Percentiles rank a stretch among this genome's conserved stretches.
Conservation (phyloP, 2,797 vertebrate species). For the Adrianichthys oophorus region DNA sequence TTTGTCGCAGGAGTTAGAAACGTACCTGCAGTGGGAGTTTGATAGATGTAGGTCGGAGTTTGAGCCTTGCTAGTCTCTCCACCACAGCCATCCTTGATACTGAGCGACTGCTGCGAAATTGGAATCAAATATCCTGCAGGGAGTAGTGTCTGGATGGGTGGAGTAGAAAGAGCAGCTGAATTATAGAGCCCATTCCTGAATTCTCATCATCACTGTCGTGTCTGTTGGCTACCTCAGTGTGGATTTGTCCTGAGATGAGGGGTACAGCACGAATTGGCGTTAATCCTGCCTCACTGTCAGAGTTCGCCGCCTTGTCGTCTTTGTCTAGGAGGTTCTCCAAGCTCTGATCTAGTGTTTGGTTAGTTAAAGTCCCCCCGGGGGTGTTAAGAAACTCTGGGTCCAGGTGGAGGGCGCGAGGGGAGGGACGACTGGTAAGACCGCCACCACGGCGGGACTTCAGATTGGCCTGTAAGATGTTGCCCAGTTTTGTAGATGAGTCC, state of each 20-base stretch:
- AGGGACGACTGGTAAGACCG: conserved; percentile 51
- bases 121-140: conserved; percentile 92
- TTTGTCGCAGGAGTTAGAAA: too few relatives aligned
- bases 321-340: conserved; percentile 73
- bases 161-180: conserved; percentile 3
- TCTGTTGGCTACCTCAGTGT: conserved; percentile 53
- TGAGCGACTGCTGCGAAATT: conserved; percentile 81
- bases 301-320: conserved; percentile 54
- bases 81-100: conserved; percentile 66
- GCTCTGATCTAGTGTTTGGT: conserved; percentile 65
- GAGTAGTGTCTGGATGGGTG: conserved; percentile 78
- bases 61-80: conserved; percentile 70
- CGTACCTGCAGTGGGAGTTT: conserved; percentile 85
- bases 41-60: conserved; percentile 81
- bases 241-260: conserved; percentile 43
- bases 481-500: conserved; percentile 73
- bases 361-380: conserved; percentile 43
- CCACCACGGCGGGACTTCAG: conserved; percentile 58
- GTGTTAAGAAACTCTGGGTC: conserved; percentile 74
- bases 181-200: neutral
- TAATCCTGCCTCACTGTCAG: conserved; percentile 60
- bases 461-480: conserved; percentile 71
- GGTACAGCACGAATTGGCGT: conserved; percentile 61
- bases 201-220: neutral
- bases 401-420: conserved; percentile 71